Conservation (phyloP, 1,140 invertebrate species). For the Anthonomus grandis region DNA sequence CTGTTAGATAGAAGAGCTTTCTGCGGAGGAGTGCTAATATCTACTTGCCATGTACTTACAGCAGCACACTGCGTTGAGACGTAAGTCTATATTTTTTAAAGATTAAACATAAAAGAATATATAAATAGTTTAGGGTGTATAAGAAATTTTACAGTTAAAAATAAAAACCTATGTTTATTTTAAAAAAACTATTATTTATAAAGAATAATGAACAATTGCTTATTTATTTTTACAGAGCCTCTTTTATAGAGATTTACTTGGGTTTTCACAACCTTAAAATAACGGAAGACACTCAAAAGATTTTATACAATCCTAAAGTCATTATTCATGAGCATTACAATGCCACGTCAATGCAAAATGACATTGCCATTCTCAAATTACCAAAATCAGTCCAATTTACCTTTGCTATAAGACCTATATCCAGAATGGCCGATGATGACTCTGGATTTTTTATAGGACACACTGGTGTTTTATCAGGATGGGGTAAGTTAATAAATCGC, state of each 20-base stretch:
- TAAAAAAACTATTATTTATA: not conserved
- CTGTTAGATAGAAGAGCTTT: conserved; percentile 48
- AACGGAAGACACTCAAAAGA: conserved; percentile 9
- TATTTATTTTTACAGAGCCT: not conserved
- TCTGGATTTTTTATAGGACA: not conserved
- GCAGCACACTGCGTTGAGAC: conserved; percentile 53
- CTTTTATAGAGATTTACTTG: conserved; percentile 7
- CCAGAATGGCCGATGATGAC: not conserved
- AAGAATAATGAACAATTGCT: not conserved
- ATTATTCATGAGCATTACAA: conserved; percentile 11
- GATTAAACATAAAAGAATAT: no score
- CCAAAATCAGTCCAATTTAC: not conserved
- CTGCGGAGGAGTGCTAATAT: conserved; percentile 61
- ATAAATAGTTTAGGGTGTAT: no score
- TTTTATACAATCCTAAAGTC: conserved; percentile 3
- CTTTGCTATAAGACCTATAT: not conserved
- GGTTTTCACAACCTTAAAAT: conserved; percentile 14
- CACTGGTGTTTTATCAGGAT: conserved; percentile 13
- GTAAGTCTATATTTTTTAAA: conserved; percentile 7
- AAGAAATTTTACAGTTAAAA: no score
- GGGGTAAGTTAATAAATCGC: conserved; percentile 17
- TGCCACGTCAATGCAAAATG: not conserved
- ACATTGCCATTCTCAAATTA: conserved; percentile 19
- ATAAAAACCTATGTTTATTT: not conserved
- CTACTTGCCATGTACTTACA: conserved; percentile 54